phyloP scores from a whole-genome alignment of 2,888 invertebrate species.

The Julus scandinavius region DNA sequence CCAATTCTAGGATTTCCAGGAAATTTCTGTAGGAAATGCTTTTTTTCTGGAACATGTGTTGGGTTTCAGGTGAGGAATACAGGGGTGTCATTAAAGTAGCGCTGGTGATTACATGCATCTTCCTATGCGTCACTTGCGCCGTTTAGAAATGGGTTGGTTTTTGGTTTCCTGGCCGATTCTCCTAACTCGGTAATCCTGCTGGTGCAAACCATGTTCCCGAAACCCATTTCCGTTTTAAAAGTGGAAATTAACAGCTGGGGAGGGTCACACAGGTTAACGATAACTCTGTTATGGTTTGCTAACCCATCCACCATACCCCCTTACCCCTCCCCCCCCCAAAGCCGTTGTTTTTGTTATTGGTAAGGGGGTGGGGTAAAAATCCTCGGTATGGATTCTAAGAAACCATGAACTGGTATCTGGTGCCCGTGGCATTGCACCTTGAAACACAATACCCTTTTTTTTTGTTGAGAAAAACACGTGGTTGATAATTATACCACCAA shows the following conservation, averaged over 20 bases:
- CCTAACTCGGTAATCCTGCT: not conserved
- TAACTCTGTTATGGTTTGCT: not conserved
- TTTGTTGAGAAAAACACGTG: slow-evolving; percentile 6
- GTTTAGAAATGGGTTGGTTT: not conserved
- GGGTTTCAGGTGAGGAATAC: not conserved
- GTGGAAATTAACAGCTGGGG: slow-evolving; percentile 6
- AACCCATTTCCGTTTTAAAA: slow-evolving; percentile 21
- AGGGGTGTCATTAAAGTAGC: not conserved
- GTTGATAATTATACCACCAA: slow-evolving; percentile 16
- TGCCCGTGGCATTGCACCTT: slow-evolving; percentile 38
- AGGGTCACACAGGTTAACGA: not conserved
- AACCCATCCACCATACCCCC: not conserved
- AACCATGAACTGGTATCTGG: not conserved
- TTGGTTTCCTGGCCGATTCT: not conserved
- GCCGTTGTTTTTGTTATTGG: not conserved
- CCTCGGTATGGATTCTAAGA: not conserved
- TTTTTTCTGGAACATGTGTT: not conserved
- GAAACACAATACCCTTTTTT: slow-evolving; percentile 11
- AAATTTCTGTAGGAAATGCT: not conserved
- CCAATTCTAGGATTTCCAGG: not conserved
- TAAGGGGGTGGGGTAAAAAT: not conserved
- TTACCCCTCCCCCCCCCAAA: not conserved
- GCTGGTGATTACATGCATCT: not conserved
- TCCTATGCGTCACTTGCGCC: not conserved
- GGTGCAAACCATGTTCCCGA: not conserved